phyloP scores from a whole-genome alignment of 2,113 vertebrate genomes.

The Panthera tigris region DNA sequence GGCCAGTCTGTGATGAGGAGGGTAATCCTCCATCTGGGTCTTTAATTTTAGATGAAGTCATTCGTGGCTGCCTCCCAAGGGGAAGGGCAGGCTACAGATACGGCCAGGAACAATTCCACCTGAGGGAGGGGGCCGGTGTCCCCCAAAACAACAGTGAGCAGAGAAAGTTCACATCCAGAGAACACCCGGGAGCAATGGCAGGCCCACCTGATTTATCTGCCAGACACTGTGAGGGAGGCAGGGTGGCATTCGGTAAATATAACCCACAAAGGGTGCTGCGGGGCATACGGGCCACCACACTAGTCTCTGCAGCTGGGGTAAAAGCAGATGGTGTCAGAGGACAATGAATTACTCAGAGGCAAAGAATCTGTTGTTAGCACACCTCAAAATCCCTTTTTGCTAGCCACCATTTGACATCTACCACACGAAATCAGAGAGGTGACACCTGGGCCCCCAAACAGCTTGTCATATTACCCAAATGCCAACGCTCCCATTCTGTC shows the following conservation, averaged over 20 bases:
- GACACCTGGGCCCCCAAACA: neutral
- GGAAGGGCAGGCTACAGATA: neutral
- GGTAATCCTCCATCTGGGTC: neutral
- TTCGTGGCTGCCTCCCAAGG: neutral
- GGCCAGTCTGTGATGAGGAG: neutral
- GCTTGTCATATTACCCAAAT: neutral
- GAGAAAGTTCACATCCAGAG: neutral
- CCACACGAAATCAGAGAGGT: neutral
- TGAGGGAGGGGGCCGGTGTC: neutral
- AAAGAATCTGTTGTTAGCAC: neutral
- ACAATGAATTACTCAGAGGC: slow-evolving; percentile 48
- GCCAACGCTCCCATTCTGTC: neutral
- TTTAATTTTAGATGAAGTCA: neutral
- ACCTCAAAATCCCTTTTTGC: slow-evolving; percentile 14
- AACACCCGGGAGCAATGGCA: neutral
- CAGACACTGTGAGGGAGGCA: neutral
- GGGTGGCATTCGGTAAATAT: neutral
- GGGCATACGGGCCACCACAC: neutral
- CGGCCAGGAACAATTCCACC: neutral
- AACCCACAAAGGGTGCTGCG: neutral
- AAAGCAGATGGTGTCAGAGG: slow-evolving; percentile 57
- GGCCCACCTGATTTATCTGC: neutral
- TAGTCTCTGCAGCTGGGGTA: neutral
- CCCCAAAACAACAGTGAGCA: neutral
- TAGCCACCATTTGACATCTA: neutral